Evolutionary conservation across 2,113 vertebrate genomes (phyloP), one percentile per base, ranked within the genome.

Genomic region (Chlorocebus sabaeus): DNA sequence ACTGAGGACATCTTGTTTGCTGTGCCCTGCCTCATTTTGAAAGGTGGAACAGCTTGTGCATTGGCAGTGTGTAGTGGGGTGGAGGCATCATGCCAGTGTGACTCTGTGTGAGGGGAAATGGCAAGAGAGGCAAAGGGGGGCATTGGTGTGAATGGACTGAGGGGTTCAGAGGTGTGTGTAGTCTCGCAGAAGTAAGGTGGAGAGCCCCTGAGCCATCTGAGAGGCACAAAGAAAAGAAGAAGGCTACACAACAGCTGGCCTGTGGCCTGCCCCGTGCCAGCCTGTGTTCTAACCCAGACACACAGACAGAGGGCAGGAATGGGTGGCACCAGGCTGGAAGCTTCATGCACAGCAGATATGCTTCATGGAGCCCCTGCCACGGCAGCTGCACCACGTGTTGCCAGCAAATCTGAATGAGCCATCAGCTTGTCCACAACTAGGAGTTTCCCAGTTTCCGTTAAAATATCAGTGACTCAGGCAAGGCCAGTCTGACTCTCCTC

Each of bases 321-420:
- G 2, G 22, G 50, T 22, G 64, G 55, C 13, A 8, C 3, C 11
- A 64, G 30, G 32, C n/a, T 38, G 4, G n/a, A n/a, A 72, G 70
- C n/a, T n/a, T 16, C 73, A 17, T 1, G 20, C 14, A 11, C 13
- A 50, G 38, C 38, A 38, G 38, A 38, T 38, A 38, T 5, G 43
- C 8, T 18, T 78, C 16, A 12, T 0, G 4, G 12, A 43, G 27
- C n/a, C 11, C 43, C 0, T 4, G 2, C 23, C 17, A 35, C 4
- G 4, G 40, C 25, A 52, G 18, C 57, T 4, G 23, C 27, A 59
- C 17, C 1, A 22, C 0, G 2, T n/a, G 2, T 30, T 9, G 35
- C 23, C 64, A 73, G 70, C 35, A 57, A 27, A 25, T 30, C 50
- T 27, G 17, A 78, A 67, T 38, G 35, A 38, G 22, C 52, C 8